Base-by-base conservation (phyloP, 2,888 invertebrate species). In the Megamerina dolium region DNA sequence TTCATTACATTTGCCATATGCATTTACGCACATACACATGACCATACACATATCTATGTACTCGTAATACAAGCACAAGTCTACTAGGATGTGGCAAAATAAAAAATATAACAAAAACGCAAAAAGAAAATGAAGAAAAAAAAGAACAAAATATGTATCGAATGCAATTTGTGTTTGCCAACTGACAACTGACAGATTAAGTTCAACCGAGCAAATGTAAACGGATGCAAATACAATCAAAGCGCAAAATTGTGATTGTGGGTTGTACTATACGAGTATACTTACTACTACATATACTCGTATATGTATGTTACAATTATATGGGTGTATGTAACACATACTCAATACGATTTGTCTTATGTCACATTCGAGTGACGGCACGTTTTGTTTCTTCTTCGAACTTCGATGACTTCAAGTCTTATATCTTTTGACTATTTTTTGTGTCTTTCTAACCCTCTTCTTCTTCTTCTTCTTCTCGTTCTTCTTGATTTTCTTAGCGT, bases 321-420 rank as follows among this genome's bases (percentile, higher is more conserved):
- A 37, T 40, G 45, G 13, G 27, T 27, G 27, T n/a, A 27, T n/a
- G 3, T 13, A 27, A 27, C 5, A 27, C 32, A 20, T 45, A 46
- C 54, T 58, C 59, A 50, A 55, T 59, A 52, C 59, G 61, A 63
- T 63, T 64, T 63, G 65, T 64, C 60, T 61, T 52, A 49, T 62
- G 65, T 62, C 63, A 63, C 63, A 60, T 63, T 63, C 63, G 61
- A 63, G 46, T 63, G 65, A 61, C 64, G 61, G 55, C 46, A 50
- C 55, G 33, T 39, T 34, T 37, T 36, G 9, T 29, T 33, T 30
- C 16, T 9, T 40, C 14, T 23, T 23, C 9, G 14, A 9, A 33
- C 19, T 2, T 29, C 21, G n/a, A 20, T 12, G 16, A 38, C 33
- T 13, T 16, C 9, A 20, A 23, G n/a, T n/a, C n/a, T n/a, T n/a